Evolutionary conservation across 2,888 invertebrate genomes (phyloP), one percentile per base, ranked within the genome.

Genomic region (Caenorhabditis zanzibari): DNA sequence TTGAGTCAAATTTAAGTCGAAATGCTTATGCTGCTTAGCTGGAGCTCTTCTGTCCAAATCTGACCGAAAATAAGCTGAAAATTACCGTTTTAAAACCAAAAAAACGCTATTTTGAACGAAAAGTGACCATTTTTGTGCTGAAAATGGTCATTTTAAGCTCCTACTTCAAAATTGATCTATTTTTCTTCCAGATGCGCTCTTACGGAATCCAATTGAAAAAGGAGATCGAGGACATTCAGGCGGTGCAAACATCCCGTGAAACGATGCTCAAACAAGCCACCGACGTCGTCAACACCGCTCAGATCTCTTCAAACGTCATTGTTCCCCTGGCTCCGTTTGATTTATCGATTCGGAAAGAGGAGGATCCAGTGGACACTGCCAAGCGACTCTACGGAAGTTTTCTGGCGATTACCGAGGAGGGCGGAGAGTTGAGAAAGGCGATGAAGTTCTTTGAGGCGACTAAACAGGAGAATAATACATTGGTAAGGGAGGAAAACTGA

Each of bases 221-320:
- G 41, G 59, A 77, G 54, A 63, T 54, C 24, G 35, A 41, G 5
- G 44, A 63, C n/a, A 44, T 44, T 2, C 44, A 54, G 4, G 71
- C 58, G 35, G n/a, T 69, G 9, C 16, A 14, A 5, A 58, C 66
- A 22, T 35, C 66, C 7, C 56, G 75, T 6, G 38, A 66, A 24
- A 32, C 58, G 12, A 24, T 66, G 66, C 75, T 75, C 58, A 24
- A 35, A 38, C 58, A 66, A 5, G 75, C 75, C 9, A 35, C 9
- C 0, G 66, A 75, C 12, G 10, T 49, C 7, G 38, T 49, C 24
- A 28, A 7, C 2, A 12, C 9, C 19, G 7, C 35, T 14, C 32
- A 32, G 16, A 22, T 75, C n/a, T 56, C 49, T 16, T 75, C 75
- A 0, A 38, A n/a, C 5, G 12, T 47, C 54, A 14, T 26, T 10